A percentile compares a stretch with the other conserved stretches of the same genome.
These are phyloP conservation scores for Aphidius ervi DNA, from an alignment of 1,140 invertebrate genomes.

Conservation along the genomic window DNA sequence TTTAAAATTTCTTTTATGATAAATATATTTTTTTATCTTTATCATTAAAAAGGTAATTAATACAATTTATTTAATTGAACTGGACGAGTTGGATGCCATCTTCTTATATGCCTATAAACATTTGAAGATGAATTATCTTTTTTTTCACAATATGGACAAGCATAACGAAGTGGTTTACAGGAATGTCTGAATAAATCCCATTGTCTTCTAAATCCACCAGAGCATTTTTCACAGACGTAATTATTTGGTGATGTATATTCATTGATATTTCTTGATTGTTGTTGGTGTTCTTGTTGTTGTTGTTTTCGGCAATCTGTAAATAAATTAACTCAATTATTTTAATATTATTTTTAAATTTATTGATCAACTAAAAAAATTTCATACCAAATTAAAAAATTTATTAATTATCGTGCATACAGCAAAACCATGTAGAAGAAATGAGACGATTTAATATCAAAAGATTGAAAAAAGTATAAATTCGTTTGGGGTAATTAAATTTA, in stretches of 20 bases:
- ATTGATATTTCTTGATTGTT: conserved; percentile 21
- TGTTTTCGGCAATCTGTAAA: not conserved
- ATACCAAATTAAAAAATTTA: too few species aligned
- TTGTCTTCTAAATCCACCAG: conserved; percentile 41
- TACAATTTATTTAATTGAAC: conserved; percentile 34
- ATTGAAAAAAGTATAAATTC: too few species aligned
- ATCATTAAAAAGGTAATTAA: conserved; percentile 8
- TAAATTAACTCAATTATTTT: not conserved
- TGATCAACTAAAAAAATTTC: too few species aligned
- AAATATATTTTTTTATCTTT: too few species aligned
- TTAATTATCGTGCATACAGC: too few species aligned
- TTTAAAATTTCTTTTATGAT: too few species aligned
- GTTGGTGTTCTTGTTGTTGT: conserved; percentile 22
- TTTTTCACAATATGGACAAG: conserved; percentile 47
- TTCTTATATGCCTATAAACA: conserved; percentile 45
- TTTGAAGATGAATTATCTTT: conserved; percentile 42
- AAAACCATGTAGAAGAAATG: too few species aligned
- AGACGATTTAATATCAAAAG: too few species aligned
- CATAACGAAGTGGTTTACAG: conserved; percentile 41
- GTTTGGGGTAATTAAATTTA: too few species aligned
- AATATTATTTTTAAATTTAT: not conserved
- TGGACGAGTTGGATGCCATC: conserved; percentile 42
- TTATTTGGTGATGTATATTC: conserved; percentile 22
- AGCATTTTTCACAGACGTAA: conserved; percentile 36
- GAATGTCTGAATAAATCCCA: conserved; percentile 47